phyloP scores from a whole-genome alignment of 1,140 invertebrate genomes.

The Drosophila sp. region DNA sequence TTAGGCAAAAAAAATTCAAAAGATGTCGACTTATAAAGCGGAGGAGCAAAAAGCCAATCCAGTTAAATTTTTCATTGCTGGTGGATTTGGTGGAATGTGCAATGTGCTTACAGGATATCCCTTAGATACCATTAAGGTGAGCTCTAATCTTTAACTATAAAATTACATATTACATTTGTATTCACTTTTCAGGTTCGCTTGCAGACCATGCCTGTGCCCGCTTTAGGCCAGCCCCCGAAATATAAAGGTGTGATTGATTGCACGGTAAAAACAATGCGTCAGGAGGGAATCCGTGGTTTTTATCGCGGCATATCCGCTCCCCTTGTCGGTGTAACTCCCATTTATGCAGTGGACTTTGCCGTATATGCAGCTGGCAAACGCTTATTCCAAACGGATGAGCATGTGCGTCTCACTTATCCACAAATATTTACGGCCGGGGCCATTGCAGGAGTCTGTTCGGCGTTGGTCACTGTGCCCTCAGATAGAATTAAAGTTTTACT shows the following conservation, averaged over 20 bases:
- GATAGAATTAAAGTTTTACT: slow-evolving; percentile 98
- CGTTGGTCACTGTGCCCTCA: slow-evolving; percentile 97
- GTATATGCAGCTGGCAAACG: slow-evolving; percentile 97
- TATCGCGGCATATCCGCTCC: slow-evolving; percentile 91
- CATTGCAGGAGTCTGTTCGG: slow-evolving; percentile 96
- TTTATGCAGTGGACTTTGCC: slow-evolving; percentile 97
- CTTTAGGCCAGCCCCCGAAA: slow-evolving; percentile 88
- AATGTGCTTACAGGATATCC: slow-evolving; percentile 97
- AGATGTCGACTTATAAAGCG: slow-evolving; percentile 33
- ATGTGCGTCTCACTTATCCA: slow-evolving; percentile 87
- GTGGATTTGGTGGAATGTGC: slow-evolving; percentile 98
- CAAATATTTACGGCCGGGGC: slow-evolving; percentile 96
- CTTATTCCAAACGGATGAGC: slow-evolving; percentile 88
- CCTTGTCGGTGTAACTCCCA: slow-evolving; percentile 91
- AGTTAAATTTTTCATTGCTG: slow-evolving; percentile 97
- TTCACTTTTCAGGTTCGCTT: slow-evolving; percentile 88
- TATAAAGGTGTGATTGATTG: slow-evolving; percentile 97
- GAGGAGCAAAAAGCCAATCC: slow-evolving; percentile 87
- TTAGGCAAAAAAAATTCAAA: neutral
- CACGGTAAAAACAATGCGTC: slow-evolving; percentile 92
- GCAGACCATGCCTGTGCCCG: slow-evolving; percentile 94
- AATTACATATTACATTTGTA: neutral
- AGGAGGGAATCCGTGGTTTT: slow-evolving; percentile 93
- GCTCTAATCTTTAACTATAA: neutral
- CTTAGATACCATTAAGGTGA: slow-evolving; percentile 94